Conservation (phyloP, 2,888 invertebrate species). For the Anoncus sp. region DNA sequence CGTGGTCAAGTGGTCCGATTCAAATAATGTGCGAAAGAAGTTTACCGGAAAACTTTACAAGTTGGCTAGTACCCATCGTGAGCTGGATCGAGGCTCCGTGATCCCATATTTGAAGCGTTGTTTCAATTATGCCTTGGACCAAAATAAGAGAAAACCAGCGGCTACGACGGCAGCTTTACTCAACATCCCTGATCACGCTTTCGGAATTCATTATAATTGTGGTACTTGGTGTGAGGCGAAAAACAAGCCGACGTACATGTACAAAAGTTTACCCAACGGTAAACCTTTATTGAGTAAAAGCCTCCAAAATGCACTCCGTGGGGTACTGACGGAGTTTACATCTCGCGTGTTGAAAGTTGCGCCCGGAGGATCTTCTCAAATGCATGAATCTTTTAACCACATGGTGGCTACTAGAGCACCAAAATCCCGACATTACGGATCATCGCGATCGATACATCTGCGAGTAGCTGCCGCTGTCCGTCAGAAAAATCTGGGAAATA, state of each 20-base stretch:
- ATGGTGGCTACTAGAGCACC: conserved; percentile 26
- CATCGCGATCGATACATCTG: no score
- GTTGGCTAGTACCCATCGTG: background rate
- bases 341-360: conserved; percentile 9
- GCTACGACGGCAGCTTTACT: conserved; percentile 9
- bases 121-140: conserved; percentile 33
- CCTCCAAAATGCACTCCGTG: conserved; percentile 8
- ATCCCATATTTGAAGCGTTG: conserved; percentile 15
- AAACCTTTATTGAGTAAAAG: conserved; percentile 6
- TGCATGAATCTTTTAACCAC: conserved; percentile 24
- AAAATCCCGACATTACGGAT: conserved; percentile 17
- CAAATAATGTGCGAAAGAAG: conserved; percentile 51
- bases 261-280: conserved; percentile 12
- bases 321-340: conserved; percentile 17
- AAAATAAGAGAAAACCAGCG: conserved; percentile 24
- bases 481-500: no score
- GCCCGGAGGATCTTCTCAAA: conserved; percentile 27
- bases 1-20: conserved; percentile 47
- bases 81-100: conserved; percentile 9
- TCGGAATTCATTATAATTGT: conserved; percentile 31
- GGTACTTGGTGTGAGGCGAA: conserved; percentile 20
- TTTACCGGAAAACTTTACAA: conserved; percentile 29
- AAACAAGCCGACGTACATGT: background rate
- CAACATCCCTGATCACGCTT: conserved; percentile 37
- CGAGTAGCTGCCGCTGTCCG: no score